A percentile compares a stretch with the other conserved stretches of the same genome.
phyloP scores from a whole-genome alignment of 2,888 invertebrate genomes.

The Heliconius hortense region DNA sequence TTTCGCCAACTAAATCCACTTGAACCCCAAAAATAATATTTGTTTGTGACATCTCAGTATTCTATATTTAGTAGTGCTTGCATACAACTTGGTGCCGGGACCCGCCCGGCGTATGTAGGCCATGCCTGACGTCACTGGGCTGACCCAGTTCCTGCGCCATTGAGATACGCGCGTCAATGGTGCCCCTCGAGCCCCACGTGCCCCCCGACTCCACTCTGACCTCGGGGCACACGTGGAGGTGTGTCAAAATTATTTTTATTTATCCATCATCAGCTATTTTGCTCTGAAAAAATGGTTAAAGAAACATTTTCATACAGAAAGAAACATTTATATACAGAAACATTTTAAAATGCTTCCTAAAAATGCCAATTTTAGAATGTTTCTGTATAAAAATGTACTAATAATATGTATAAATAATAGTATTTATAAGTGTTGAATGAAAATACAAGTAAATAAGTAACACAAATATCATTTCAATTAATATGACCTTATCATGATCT shows the following conservation, averaged over 20 bases:
- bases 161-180: slow-evolving; percentile 81
- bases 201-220: slow-evolving; percentile 45
- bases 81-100: slow-evolving; percentile 63
- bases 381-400: neutral
- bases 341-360: too few species aligned
- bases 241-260: slow-evolving; percentile 41
- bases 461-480: neutral
- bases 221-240: slow-evolving; percentile 46
- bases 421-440: neutral
- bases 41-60: slow-evolving; percentile 46
- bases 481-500: neutral
- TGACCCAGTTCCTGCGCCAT: slow-evolving; percentile 77
- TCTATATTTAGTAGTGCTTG: slow-evolving; percentile 70
- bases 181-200: slow-evolving; percentile 52
- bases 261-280: neutral
- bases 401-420: neutral
- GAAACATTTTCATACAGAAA: too few species aligned
- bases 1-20: neutral
- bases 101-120: slow-evolving; percentile 76
- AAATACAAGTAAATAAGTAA: neutral
- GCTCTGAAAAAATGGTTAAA: neutral
- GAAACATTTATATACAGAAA: too few species aligned
- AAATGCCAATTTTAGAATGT: neutral
- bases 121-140: slow-evolving; percentile 74
- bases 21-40: slow-evolving; percentile 27